phyloP scores from a whole-genome alignment of 2,797 vertebrate genomes.

The Luscinia luscinia region DNA sequence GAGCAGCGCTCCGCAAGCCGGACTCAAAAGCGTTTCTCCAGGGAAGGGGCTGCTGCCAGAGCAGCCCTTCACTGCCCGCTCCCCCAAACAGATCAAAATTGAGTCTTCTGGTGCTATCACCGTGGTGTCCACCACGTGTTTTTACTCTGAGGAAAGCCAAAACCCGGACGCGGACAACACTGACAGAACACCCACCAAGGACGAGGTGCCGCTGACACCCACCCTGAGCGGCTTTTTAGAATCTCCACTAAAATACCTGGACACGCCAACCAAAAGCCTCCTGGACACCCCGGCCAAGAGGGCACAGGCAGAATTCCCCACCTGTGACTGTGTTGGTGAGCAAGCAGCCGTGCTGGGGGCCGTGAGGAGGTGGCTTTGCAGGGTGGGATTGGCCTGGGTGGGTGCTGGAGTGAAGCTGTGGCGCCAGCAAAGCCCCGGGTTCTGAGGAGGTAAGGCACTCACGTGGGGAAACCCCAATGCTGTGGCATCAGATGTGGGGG shows the following conservation, averaged over 20 bases:
- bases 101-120: conserved; percentile 91
- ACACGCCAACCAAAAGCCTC: conserved; percentile 92
- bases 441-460: rapidly evolving
- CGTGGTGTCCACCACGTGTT: conserved; percentile 94
- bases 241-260: conserved; percentile 93
- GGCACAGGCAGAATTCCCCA: conserved; percentile 89
- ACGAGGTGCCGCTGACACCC: conserved; percentile 86
- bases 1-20: background rate
- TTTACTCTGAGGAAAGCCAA: conserved; percentile 82
- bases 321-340: conserved; percentile 96
- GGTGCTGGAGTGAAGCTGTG: rapidly evolving
- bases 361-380: background rate
- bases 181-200: conserved; percentile 89
- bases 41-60: conserved; percentile 72
- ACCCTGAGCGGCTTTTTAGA: conserved; percentile 94
- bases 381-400: background rate
- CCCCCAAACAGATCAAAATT: conserved; percentile 92
- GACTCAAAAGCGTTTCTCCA: conserved; percentile 29
- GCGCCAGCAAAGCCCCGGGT: rapidly evolving
- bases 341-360: background rate
- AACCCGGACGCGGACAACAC: conserved; percentile 63
- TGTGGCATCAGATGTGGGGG: too few relatives aligned
- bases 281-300: conserved; percentile 93
- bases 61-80: conserved; percentile 81
- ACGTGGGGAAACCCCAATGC: rapidly evolving